Evolutionary conservation across 2,797 vertebrate species (phyloP), one percentile per base, ranked within the genome.

Genomic region (Saxicola maurus): DNA sequence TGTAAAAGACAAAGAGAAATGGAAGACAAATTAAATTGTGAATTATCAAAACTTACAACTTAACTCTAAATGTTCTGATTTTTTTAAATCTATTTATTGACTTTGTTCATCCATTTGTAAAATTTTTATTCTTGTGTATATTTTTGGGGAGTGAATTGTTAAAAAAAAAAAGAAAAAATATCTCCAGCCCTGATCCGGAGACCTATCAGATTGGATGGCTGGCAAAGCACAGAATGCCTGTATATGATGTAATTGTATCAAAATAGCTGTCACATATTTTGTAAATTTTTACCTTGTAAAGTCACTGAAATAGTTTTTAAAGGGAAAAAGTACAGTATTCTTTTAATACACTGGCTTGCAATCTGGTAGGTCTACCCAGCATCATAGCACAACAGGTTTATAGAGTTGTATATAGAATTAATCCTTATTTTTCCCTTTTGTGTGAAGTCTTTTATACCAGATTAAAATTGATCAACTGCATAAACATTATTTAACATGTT

Each of bases 241-340:
- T 99, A 98, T 98, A 98, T 98, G 97, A 98, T 99, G 98, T 98
- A 98, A 98, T 97, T 98, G 97, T 98, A 98, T 98, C 97, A 96
- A 98, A 98, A 98, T 98, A 97, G 97, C 97, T 98, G 98, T 98
- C 98, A 98, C 98, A 98, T 98, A 98, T 98, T 98, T 98, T 98
- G 98, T 98, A 98, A 97, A 98, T 98, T 98, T 99, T 98, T 98
- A 99, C 98, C 98, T 98, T 99, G 98, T 99, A 99, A 99, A 99
- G 99, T 99, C 97, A 98, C 98, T 98, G 98, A 99, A 98, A 97
- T 98, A 97, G 97, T 98, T 98, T 98, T 98, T 98, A 98, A 98
- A 97, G 94, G 97, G 97, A 97, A 97, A 97, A 97, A 97, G 97
- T 97, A 96, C 97, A 98, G 98, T 98, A 98, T 99, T 99, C 98